Conservation (phyloP, 1,140 invertebrate species). For the Mamestra configurata region DNA sequence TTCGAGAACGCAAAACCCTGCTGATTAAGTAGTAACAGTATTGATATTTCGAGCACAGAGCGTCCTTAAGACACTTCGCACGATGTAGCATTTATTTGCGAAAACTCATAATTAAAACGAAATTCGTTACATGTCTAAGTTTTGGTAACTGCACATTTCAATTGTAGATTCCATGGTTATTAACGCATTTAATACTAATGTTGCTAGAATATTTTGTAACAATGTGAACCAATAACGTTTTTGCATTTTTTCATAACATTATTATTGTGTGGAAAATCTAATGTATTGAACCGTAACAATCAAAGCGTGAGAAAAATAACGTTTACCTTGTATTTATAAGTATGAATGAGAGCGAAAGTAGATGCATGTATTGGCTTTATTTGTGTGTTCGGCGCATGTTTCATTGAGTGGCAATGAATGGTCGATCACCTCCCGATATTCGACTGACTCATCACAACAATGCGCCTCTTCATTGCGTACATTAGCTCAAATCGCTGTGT, state of each 20-base stretch:
- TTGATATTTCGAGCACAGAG: neutral
- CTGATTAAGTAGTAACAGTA: neutral
- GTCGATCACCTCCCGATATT: conserved; percentile 14
- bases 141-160: conserved; percentile 16
- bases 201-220: conserved; percentile 30
- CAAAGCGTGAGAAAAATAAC: conserved; percentile 50
- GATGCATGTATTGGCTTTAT: conserved; percentile 9
- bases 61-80: neutral
- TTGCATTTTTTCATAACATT: conserved; percentile 20
- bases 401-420: conserved; percentile 6
- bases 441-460: conserved; percentile 59
- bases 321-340: conserved; percentile 41
- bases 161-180: conserved; percentile 19
- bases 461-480: conserved; percentile 51
- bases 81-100: neutral
- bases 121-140: neutral
- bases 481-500: conserved; percentile 21
- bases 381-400: conserved; percentile 8
- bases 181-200: conserved; percentile 5
- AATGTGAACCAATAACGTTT: conserved; percentile 42
- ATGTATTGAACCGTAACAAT: conserved; percentile 47
- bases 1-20: neutral
- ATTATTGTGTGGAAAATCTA: conserved; percentile 44
- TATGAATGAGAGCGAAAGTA: conserved; percentile 54
- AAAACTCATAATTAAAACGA: conserved; percentile 3